Evolutionary conservation across 2,888 invertebrate genomes (phyloP).

Genomic region (Disparrhopalites patrizii): DNA sequence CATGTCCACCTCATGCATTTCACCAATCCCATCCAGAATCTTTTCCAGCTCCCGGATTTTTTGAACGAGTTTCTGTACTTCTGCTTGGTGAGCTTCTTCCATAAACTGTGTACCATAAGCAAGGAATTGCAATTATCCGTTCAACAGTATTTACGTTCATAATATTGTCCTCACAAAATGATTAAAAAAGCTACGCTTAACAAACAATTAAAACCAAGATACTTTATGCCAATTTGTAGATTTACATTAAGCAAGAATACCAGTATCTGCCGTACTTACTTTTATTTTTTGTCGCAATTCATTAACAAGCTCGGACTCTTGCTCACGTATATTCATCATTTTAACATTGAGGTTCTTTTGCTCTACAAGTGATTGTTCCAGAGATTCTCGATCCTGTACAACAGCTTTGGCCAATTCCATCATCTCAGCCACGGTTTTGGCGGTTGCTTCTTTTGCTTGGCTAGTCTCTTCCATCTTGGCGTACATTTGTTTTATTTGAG

Average conservation of each 20-base stretch:
- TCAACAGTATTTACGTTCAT: no score
- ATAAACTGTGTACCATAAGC: no score
- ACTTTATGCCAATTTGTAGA: no score
- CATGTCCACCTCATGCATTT: slow-evolving; percentile 35
- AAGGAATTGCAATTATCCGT: no score
- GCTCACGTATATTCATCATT: slow-evolving; percentile 38
- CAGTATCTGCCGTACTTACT: slow-evolving; percentile 33
- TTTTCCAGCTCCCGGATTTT: slow-evolving; percentile 38
- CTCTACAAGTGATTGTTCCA: slow-evolving; percentile 36
- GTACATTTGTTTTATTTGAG: slow-evolving; percentile 22
- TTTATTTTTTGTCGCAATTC: slow-evolving; percentile 44
- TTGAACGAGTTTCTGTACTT: slow-evolving; percentile 30
- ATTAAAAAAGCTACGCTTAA: not conserved
- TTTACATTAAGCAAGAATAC: no score
- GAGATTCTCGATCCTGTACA: slow-evolving; percentile 36
- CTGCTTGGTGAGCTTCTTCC: slow-evolving; percentile 36
- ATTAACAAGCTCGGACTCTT: slow-evolving; percentile 40
- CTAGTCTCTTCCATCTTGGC: slow-evolving; percentile 29
- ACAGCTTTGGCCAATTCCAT: slow-evolving; percentile 38
- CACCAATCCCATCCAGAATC: slow-evolving; percentile 25
- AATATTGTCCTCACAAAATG: not conserved
- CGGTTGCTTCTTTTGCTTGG: slow-evolving; percentile 35
- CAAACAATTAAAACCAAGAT: no score
- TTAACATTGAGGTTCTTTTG: slow-evolving; percentile 39
- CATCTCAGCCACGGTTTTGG: slow-evolving; percentile 40